Percentiles rank a stretch among this genome's conserved stretches.
Conservation (phyloP, 1,140 invertebrate genomes). For the Calephelis virginiensis region DNA sequence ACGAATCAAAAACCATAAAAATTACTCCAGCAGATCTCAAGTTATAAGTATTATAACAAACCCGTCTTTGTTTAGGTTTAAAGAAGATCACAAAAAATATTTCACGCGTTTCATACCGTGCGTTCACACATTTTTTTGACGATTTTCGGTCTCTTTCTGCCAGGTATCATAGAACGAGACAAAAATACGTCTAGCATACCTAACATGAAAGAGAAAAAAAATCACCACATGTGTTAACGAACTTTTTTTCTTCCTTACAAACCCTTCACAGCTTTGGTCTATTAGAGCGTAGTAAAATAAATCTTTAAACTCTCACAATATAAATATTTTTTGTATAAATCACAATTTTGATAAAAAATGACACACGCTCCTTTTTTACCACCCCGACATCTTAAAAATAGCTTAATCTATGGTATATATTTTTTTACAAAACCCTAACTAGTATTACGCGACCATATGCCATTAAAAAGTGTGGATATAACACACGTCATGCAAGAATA, state of each 20-base stretch:
- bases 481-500: no score
- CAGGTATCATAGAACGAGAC: no score
- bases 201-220: slow-evolving; percentile 5
- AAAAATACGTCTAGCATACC: no score
- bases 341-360: slow-evolving; percentile 37
- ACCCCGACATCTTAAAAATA: slow-evolving; percentile 42
- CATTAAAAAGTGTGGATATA: background rate
- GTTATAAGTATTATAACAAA: no score
- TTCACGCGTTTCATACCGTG: background rate
- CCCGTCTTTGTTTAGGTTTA: background rate
- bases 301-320: slow-evolving; percentile 40
- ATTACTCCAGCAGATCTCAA: no score
- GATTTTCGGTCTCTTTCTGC: no score
- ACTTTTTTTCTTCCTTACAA: slow-evolving; percentile 41
- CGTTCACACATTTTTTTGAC: no score
- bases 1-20: no score
- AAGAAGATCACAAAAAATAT: background rate
- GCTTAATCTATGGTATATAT: slow-evolving; percentile 47
- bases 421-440: slow-evolving; percentile 19
- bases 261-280: slow-evolving; percentile 71
- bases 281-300: slow-evolving; percentile 58
- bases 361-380: slow-evolving; percentile 44
- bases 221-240: background rate
- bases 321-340: slow-evolving; percentile 39
- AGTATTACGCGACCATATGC: background rate